Conservation (phyloP, 2,888 invertebrate genomes). For the Norana najaformis region DNA sequence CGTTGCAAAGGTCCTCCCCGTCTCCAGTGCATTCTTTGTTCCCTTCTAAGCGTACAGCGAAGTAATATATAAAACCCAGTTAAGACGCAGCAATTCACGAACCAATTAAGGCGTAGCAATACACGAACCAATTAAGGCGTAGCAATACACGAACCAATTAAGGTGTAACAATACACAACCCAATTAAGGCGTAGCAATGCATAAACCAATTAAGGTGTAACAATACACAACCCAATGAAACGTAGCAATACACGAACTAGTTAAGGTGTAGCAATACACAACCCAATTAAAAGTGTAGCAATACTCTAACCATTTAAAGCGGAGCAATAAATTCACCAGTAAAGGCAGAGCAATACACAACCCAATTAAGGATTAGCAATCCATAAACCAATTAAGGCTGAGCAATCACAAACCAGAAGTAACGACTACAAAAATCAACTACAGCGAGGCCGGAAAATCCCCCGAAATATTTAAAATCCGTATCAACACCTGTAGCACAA, state of each 20-base stretch:
- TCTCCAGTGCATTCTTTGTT: conserved; percentile 69
- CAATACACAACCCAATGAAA: background rate
- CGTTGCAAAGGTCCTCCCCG: conserved; percentile 69
- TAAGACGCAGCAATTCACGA: background rate
- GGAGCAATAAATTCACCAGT: background rate
- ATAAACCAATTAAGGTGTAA: background rate
- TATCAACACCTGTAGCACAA: too few species aligned
- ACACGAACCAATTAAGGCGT: background rate
- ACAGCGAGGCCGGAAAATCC: too few species aligned
- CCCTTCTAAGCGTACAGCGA: conserved; percentile 65
- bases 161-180: background rate
- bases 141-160: background rate
- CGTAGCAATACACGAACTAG: too few species aligned
- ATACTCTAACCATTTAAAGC: background rate
- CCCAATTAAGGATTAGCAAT: background rate
- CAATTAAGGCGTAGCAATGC: background rate
- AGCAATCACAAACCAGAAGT: background rate
- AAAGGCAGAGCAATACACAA: background rate
- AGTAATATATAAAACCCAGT: background rate
- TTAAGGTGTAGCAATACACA: background rate
- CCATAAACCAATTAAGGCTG: background rate
- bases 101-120: background rate
- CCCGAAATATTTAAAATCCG: too few species aligned
- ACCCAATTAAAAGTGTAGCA: background rate
- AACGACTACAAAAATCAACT: too few species aligned